Conservation (phyloP, 2,113 vertebrate species). For the Chrysochloris asiatica region DNA sequence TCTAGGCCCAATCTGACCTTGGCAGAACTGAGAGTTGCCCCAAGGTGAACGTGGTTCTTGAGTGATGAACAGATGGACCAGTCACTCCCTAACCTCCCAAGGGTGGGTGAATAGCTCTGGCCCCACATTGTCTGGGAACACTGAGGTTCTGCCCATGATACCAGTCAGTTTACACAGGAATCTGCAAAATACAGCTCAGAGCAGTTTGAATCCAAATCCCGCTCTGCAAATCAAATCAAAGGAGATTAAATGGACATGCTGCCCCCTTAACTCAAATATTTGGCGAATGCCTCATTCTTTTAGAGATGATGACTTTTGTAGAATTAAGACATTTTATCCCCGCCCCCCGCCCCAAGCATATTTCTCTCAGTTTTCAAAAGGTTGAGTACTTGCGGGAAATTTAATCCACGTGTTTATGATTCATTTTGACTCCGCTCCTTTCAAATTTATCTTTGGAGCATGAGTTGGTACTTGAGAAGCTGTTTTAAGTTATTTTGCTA, state of each 20-base stretch:
- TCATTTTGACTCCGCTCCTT: slow-evolving; percentile 64
- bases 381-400: slow-evolving; percentile 67
- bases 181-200: neutral
- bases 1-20: neutral
- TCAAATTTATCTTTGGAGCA: slow-evolving; percentile 76
- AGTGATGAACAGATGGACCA: neutral
- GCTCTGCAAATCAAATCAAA: slow-evolving; percentile 43
- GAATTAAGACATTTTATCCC: slow-evolving; percentile 37
- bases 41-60: neutral
- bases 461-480: slow-evolving; percentile 60
- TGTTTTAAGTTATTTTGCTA: slow-evolving; percentile 73
- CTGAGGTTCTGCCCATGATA: neutral
- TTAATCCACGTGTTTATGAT: slow-evolving; percentile 77
- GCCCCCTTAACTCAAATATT: neutral
- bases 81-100: too few species aligned
- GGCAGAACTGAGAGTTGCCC: neutral
- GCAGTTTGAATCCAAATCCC: neutral
- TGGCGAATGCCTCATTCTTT: neutral
- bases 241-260: neutral
- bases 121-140: accelerated
- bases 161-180: neutral
- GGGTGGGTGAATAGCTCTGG: neutral
- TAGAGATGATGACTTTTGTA: slow-evolving; percentile 51
- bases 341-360: neutral
- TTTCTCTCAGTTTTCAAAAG: slow-evolving; percentile 73